Percentiles rank a stretch among this genome's conserved stretches.
Conservation (phyloP, 2,113 vertebrate genomes). For the Ailuropoda melanoleuca region DNA sequence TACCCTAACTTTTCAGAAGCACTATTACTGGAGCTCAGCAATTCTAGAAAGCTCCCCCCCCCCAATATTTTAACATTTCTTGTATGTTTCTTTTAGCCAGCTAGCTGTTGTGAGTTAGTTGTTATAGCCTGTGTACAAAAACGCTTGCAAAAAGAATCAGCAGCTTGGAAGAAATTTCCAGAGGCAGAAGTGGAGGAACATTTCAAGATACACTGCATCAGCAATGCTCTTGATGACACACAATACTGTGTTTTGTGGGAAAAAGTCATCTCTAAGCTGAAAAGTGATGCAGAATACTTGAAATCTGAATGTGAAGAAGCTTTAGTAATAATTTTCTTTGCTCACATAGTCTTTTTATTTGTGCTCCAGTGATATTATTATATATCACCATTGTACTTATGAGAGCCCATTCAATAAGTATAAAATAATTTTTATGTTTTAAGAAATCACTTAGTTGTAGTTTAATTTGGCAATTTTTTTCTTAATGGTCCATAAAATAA, state of each 20-base stretch:
- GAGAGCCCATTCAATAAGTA: background rate
- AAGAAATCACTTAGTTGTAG: background rate
- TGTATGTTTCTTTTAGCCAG: background rate
- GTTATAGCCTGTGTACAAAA: background rate
- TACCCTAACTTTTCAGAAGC: background rate
- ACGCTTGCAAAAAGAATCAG: background rate
- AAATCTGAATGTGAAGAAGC: background rate
- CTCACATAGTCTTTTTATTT: background rate
- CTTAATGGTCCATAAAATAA: background rate
- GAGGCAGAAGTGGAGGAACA: background rate
- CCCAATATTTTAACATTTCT: background rate
- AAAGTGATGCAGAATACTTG: background rate
- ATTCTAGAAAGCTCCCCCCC: background rate
- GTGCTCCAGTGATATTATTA: background rate
- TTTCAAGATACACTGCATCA: background rate
- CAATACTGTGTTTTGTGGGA: background rate
- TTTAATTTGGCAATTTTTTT: background rate
- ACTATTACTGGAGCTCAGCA: background rate
- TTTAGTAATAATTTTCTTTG: background rate
- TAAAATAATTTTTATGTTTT: background rate
- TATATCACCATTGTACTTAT: background rate
- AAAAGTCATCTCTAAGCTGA: background rate
- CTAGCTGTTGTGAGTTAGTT: background rate
- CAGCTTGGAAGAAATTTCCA: background rate
- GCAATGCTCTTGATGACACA: background rate